Evolutionary conservation across 2,888 invertebrate genomes (phyloP).

Genomic region (Hesperia comma): DNA sequence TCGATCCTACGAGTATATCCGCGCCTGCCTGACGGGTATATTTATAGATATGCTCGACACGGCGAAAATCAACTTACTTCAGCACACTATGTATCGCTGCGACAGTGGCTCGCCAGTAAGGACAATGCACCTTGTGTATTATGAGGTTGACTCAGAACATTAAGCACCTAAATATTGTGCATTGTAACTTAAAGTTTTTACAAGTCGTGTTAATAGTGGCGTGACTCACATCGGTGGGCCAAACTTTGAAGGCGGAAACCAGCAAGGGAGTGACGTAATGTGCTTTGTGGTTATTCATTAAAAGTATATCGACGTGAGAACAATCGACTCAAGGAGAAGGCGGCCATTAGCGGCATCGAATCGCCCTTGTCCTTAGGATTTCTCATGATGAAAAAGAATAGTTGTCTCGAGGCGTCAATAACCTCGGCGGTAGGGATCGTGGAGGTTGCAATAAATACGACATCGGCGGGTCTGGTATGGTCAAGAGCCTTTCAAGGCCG

Average conservation of each 20-base stretch:
- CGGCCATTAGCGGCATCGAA: constrained; percentile 57
- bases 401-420: constrained; percentile 75
- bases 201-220: constrained; percentile 66
- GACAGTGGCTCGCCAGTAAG: constrained; percentile 37
- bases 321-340: constrained; percentile 75
- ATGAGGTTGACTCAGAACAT: constrained; percentile 34
- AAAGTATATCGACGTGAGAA: constrained; percentile 80
- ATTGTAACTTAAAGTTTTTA: constrained; percentile 49
- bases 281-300: constrained; percentile 80
- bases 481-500: constrained; percentile 84
- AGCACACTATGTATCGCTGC: constrained; percentile 50
- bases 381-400: constrained; percentile 70
- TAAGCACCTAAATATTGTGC: constrained; percentile 21
- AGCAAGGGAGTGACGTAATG: constrained; percentile 79
- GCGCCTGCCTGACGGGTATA: constrained; percentile 72
- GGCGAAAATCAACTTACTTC: constrained; percentile 57
- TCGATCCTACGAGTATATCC: constrained; percentile 65
- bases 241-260: constrained; percentile 81
- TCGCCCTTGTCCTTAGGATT: constrained; percentile 56
- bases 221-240: constrained; percentile 79
- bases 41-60: constrained; percentile 69
- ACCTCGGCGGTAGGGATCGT: constrained; percentile 81
- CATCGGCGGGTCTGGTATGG: constrained; percentile 79
- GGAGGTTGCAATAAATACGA: constrained; percentile 83
- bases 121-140: constrained; percentile 42